Evolutionary conservation across 2,888 invertebrate species (phyloP), one percentile per base, ranked within the genome.

Genomic region (Dugesia japonica): DNA sequence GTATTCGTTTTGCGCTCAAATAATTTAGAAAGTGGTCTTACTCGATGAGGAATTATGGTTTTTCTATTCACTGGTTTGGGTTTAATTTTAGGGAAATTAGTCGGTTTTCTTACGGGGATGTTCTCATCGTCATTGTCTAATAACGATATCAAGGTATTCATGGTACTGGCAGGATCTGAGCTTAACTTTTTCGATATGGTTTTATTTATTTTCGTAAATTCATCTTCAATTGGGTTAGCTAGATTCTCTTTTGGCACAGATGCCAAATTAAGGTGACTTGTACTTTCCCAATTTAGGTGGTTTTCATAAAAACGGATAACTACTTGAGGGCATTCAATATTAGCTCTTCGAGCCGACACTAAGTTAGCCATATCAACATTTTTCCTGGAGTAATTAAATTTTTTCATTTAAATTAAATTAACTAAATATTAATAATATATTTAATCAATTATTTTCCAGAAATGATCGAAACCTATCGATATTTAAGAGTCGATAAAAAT

Each of bases 251-350:
- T 4, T 13, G 56, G 56, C 17, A 23, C 23, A 4, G 23, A 56
- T 9, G 56, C 1, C 9, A 56, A 56, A 13, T 23, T 56, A 4
- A 20, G n/a, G 17, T 56, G 20, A 23, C n/a, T n/a, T 7, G 31
- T 31, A 23, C 17, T 56, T 13, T 13, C 1, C 56, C 56, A 56
- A 7, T 20, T 56, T 4, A 56, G 56, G 17, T 56, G 56, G 23
- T 56, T 56, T 23, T 56, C 56, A 56, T 56, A 56, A n/a, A 56
- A 56, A 56, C 56, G 4, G 17, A 56, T 56, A 56, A 56, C 56
- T 4, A n/a, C 56, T n/a, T 56, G 56, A 1, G 56, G 56, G 17
- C 56, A 56, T 56, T 56, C 56, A n/a, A 56, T 56, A 23, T 56
- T 20, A 13, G 56, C 56, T 56, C 56, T 4, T 9, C 56, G 56